Base-by-base conservation (phyloP, 2,113 vertebrate species). In the Pseudopodoces humilis region DNA sequence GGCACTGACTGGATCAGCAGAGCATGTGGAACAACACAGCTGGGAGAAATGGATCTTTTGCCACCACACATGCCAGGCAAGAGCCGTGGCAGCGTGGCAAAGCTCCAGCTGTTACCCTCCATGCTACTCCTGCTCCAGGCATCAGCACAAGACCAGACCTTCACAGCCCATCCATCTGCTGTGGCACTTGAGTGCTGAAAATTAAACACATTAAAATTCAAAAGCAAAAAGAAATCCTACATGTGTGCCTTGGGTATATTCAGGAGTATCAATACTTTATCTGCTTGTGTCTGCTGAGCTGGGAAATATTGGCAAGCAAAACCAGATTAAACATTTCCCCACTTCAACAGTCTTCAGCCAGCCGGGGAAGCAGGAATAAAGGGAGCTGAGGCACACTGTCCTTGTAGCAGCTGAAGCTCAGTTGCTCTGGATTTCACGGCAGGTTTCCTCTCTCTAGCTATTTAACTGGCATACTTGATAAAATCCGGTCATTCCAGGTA, bases 1-100 rank as follows among this genome's bases (percentile, higher is more conserved):
- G 78, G 39, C 50, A 16, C 23, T 7, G 3, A 15, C 25, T 0
- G 0, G 41, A 15, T n/a, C 31, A 59, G 52, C 50, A 49, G n/a
- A 84, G n/a, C 44, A 7, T 25, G 46, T 77, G 50, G 58, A 81
- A 25, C 24, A 72, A 27, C 30, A 52, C 1, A 64, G 21, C 33
- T 37, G 33, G 50, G 23, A 84, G 35, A 60, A 62, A 62, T 9
- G 8, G 24, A 21, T n/a, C 41, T 77, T 68, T n/a, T 69, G 33
- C 11, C 44, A 23, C 65, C 27, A 9, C 62, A 20, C 23, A 13
- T 62, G 30, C 52, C 33, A 21, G 24, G 33, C 30, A 77, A 84
- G 41, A 74, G 72, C 35, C 0, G 0, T 3, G 2, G 31, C 4
- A 35, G 17, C 2, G 15, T 46, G 72, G 53, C 55, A 72, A 64